Base-by-base conservation (phyloP, 2,888 invertebrate genomes). In the Alviniconcha strummeri region DNA sequence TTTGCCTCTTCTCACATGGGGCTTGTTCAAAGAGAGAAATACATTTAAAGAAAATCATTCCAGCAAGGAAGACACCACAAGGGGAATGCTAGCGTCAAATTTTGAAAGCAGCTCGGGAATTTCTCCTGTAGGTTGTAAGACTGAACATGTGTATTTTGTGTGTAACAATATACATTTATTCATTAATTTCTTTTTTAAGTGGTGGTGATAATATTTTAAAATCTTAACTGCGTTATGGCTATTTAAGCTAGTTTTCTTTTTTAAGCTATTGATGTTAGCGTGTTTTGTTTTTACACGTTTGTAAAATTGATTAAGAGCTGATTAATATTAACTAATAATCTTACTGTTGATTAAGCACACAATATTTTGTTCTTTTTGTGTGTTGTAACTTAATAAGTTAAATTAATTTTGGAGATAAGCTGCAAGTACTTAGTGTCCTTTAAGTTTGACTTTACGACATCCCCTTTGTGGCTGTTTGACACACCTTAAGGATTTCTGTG, bases 41-140 rank as follows among this genome's bases (percentile, higher is more conserved):
- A 60, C 60, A 60, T 81, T 72, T 71, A 71, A n/a, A 81, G 67
- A 67, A 82, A 67, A 76, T 54, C 67, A n/a, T 77, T 55, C 69
- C 67, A 77, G 56, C 69, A 82, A 77, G 75, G 82, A 76, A 82
- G 82, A 76, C 75, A 82, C 82, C 82, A 82, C 82, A 82, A 82
- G 82, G 82, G 82, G 82, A 82, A 82, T 82, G 82, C 77, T 82
- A 82, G 82, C 76, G 77, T 82, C 82, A 82, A 82, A 82, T 82
- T 64, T 67, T 19, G 71, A 77, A 82, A 60, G 82, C 82, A 82
- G 82, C 82, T 56, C 74, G n/a, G 52, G n/a, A 67, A 71, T 17
- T 9, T 79, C 60, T 54, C 52, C 79, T 57, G 57, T 60, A 36
- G 36, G 36, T 1, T 36, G 3, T 36, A 36, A 36, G 36, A 36